Base-by-base conservation (phyloP, 2,797 vertebrate genomes). In the Tadarida brasiliensis region DNA sequence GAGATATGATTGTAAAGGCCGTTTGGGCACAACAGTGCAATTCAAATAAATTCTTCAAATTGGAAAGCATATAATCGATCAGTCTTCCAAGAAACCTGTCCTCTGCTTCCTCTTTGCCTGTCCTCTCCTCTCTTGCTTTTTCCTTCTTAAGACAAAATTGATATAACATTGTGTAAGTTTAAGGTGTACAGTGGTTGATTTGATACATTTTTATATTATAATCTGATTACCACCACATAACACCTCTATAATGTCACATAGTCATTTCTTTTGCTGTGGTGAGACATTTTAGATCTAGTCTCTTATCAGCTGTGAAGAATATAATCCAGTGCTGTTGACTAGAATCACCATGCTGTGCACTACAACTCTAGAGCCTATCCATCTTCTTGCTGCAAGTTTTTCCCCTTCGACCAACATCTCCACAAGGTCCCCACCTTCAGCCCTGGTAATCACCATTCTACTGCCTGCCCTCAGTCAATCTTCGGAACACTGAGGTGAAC, bases 11-110 rank as follows among this genome's bases (percentile, higher is more conserved):
- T 80, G 9, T 57, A 49, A 90, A 63, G 57, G 30, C 54, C 92
- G 33, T 61, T 59, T 76, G n/a, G 22, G 26, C 49, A 47, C 22
- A 5, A 6, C 39, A 15, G 22, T 87, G 33, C 11, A 88, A 80
- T 87, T 93, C 44, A 77, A 97, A 96, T 76, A 57, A 71, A 76
- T 87, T 94, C 93, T 85, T 83, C 35, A 89, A 76, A 54, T 88
- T 0, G 56, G 0, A 85, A 95, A 84, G 83, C 68, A 49, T 65
- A 94, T 81, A 39, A 81, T 26, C 4, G 1, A 56, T 89, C 49
- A 84, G 0, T 84, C 16, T 68, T 47, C 16, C 39, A 59, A 56
- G 1, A 95, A 73, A 87, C 11, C 28, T 26, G 26, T 16, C 10
- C 2, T 71, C 26, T 14, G 19, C 20, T 51, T 39, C 19, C 3